Conservation (phyloP, 1,140 invertebrate genomes). For the Nymphalis io region DNA sequence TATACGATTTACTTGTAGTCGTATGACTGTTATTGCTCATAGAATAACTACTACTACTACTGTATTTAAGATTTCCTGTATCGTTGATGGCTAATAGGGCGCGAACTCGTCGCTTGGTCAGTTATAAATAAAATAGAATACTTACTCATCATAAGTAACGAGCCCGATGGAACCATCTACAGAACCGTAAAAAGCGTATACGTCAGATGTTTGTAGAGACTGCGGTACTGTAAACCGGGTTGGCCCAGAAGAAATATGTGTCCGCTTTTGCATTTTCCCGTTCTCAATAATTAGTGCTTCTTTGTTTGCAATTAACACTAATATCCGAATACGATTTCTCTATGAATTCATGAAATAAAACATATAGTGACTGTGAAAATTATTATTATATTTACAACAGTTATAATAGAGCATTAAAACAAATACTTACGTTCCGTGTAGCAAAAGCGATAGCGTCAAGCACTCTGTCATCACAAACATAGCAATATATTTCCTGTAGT, state of each 20-base stretch:
- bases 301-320: constrained; percentile 68
- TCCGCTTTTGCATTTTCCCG: constrained; percentile 54
- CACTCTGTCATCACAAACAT: constrained; percentile 69
- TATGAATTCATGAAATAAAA: constrained; percentile 9
- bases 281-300: constrained; percentile 64
- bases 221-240: constrained; percentile 55
- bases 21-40: too few relatives aligned
- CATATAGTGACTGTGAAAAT: not conserved
- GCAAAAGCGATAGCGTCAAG: constrained; percentile 66
- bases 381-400: not conserved
- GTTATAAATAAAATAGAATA: constrained; percentile 18
- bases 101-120: too few relatives aligned
- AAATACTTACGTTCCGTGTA: constrained; percentile 64
- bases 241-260: constrained; percentile 57
- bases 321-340: constrained; percentile 56
- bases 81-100: too few relatives aligned
- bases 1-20: too few relatives aligned
- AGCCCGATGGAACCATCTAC: constrained; percentile 72
- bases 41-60: too few relatives aligned
- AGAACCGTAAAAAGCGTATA: constrained; percentile 66
- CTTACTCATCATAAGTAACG: constrained; percentile 64
- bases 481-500: constrained; percentile 60
- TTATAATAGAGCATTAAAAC: not conserved
- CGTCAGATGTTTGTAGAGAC: constrained; percentile 43
- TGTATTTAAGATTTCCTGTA: too few relatives aligned